Conservation (phyloP, 2,888 invertebrate species). For the Mythimna albipuncta region DNA sequence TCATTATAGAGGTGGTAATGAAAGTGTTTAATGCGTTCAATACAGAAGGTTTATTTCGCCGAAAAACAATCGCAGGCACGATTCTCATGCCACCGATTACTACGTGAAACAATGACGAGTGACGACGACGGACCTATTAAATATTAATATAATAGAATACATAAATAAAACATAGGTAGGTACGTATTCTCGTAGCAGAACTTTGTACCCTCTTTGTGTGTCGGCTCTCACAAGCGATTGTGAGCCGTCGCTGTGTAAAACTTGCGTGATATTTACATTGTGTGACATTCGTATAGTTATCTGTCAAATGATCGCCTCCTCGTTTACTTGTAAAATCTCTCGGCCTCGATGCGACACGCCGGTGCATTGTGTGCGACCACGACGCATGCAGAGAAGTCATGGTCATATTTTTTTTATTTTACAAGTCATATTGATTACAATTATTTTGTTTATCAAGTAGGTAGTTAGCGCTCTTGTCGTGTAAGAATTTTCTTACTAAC, state of each 20-base stretch:
- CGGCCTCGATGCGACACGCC: slow-evolving; percentile 3
- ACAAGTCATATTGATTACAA: background rate
- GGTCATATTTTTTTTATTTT: slow-evolving; percentile 15
- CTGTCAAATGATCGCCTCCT: slow-evolving; percentile 38
- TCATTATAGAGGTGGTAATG: background rate
- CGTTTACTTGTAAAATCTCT: slow-evolving; percentile 22
- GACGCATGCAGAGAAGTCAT: background rate
- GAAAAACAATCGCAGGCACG: background rate
- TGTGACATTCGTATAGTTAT: slow-evolving; percentile 18
- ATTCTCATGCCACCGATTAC: background rate
- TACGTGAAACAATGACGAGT: slow-evolving; percentile 6
- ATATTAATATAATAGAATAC: slow-evolving; percentile 8
- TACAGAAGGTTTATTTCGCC: background rate
- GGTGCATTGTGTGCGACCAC: background rate
- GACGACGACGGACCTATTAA: slow-evolving; percentile 9
- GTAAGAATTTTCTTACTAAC: slow-evolving; percentile 1
- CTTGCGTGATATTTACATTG: slow-evolving; percentile 13
- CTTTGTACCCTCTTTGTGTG: slow-evolving; percentile 46
- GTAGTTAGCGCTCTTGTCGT: background rate
- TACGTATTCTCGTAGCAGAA: slow-evolving; percentile 14
- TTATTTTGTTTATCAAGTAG: background rate
- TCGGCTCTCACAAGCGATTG: background rate
- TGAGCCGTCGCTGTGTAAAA: background rate
- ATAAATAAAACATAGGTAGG: slow-evolving; percentile 9
- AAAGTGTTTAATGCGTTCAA: background rate